phyloP scores from a whole-genome alignment of 2,113 vertebrate species.

The Pipa parva region DNA sequence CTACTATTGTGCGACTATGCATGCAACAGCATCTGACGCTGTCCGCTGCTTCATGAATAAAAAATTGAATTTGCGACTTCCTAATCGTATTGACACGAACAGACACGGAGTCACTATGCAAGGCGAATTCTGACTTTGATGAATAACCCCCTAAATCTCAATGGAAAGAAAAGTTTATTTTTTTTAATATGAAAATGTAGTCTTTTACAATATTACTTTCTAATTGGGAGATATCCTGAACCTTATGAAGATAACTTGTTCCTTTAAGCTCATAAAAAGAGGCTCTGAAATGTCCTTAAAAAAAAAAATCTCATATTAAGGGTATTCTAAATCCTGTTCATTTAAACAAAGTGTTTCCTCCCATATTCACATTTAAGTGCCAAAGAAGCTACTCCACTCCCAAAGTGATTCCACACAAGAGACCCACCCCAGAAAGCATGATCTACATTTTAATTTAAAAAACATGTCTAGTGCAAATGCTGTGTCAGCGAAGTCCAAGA shows the following conservation, averaged over 20 bases:
- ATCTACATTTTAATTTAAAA: neutral
- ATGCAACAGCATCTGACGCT: too few relatives aligned
- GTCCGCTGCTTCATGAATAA: too few relatives aligned
- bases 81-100: too few relatives aligned
- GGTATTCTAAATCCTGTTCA: neutral
- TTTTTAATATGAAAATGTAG: too few relatives aligned
- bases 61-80: too few relatives aligned
- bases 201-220: too few relatives aligned
- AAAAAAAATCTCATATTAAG: constrained; percentile 1
- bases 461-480: neutral
- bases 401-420: neutral
- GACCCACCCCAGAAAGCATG: neutral
- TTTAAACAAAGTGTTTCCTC: too few relatives aligned
- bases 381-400: neutral
- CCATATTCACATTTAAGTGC: neutral
- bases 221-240: neutral
- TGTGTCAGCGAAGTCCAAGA: neutral
- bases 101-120: too few relatives aligned
- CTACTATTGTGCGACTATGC: too few relatives aligned
- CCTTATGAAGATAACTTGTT: neutral
- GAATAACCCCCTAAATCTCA: too few relatives aligned
- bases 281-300: neutral
- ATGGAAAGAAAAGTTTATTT: too few relatives aligned
- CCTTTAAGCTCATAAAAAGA: neutral
- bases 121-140: too few relatives aligned